Conservation (phyloP, 2,113 vertebrate species). For the Datnioides undecimradiatus region DNA sequence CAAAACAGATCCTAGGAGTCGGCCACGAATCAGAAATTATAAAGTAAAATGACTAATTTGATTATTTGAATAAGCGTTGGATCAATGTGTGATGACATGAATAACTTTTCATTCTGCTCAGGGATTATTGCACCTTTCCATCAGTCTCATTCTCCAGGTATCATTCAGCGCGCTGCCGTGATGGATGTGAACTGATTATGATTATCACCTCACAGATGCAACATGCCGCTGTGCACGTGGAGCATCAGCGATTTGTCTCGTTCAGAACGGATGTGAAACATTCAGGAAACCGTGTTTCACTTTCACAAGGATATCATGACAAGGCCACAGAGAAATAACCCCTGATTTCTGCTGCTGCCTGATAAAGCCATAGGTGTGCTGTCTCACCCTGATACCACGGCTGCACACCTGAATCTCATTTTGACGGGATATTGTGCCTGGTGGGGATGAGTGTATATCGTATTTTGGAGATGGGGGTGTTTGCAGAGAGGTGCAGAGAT, state of each 20-base stretch:
- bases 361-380: slow-evolving; percentile 26
- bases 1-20: neutral
- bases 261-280: slow-evolving; percentile 11
- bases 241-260: neutral
- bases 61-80: neutral
- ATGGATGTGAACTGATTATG: neutral
- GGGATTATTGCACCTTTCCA: neutral
- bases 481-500: neutral
- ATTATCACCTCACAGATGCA: neutral
- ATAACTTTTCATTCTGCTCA: neutral
- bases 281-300: neutral
- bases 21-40: neutral
- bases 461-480: neutral
- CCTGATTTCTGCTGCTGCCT: neutral
- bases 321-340: neutral
- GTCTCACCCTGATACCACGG: neutral
- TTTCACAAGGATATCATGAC: slow-evolving; percentile 1
- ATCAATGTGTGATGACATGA: neutral
- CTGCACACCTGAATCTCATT: slow-evolving; percentile 33
- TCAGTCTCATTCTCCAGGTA: neutral
- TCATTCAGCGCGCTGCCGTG: neutral
- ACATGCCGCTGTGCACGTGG: neutral
- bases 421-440: slow-evolving; percentile 14
- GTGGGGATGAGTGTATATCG: neutral
- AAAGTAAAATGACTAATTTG: neutral